Base-by-base conservation (phyloP, 1,140 invertebrate genomes). In the Neoseiulus cucumeris region DNA sequence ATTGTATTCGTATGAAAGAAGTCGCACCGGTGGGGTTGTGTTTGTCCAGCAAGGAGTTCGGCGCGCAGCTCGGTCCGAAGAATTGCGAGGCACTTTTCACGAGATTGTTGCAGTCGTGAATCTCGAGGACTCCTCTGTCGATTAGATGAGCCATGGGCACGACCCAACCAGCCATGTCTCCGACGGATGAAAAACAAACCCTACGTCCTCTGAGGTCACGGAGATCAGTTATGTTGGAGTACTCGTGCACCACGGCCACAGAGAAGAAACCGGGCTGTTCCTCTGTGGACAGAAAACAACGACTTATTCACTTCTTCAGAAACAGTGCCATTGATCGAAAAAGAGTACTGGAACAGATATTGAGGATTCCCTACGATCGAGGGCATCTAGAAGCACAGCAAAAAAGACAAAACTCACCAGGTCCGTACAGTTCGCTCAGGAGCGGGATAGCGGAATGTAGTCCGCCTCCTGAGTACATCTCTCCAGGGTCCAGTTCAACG, bases 401-500 rank as follows among this genome's bases (percentile, higher is more conserved):
- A 39, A 68, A 39, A 6, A 6, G 4, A 47, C 29, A 64, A 28
- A 64, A 68, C 66, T 71, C 71, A 75, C 79, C 72, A 47, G 66
- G 65, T 41, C 68, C 70, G 70, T 79, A 79, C 12, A 47, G 33
- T 68, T 74, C 74, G 22, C 64, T 47, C 76, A 89, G 80, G 66
- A 93, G 87, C 6, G 93, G 92, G 1, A 93, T 83, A 59, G 96
- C 80, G 74, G 89, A 93, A 75, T 94, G 87, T 73, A 90, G 93
- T 55, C 90, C 78, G 0, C 92, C 92, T 55, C 85, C 91, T 42
- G 89, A 82, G 76, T 92, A 96, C 14, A 93, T 84, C 78, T 95
- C 87, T 22, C 92, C 92, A 42, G 92, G 84, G 78, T 97, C 92
- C 6, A 96, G 73, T 0, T 84, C 83, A 12, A 91, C 87, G 39